phyloP scores from a whole-genome alignment of 53 echinoderm and acorn worm species.

The Paracentrotus lividus region DNA sequence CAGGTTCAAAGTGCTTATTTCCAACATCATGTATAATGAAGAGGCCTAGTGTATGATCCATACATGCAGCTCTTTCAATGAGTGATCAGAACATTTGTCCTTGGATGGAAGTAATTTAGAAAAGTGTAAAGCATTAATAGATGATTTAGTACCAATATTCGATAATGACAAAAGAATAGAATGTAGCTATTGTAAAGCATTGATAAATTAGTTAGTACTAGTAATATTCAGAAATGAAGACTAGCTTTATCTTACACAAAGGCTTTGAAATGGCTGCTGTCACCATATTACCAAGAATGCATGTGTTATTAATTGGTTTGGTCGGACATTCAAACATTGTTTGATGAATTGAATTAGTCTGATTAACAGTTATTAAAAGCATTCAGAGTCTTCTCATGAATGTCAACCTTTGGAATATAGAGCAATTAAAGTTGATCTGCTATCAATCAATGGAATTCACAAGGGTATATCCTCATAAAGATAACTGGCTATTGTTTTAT shows the following conservation, averaged over 20 bases:
- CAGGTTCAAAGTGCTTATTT: not conserved
- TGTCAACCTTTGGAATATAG: constrained; percentile 22
- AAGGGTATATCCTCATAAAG: not conserved
- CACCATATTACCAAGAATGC: not conserved
- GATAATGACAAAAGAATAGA: too few species aligned
- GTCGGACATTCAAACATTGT: not conserved
- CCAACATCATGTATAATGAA: not conserved
- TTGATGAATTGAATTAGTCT: not conserved
- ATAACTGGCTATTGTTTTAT: constrained; percentile 14
- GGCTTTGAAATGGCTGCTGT: not conserved
- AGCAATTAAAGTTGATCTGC: not conserved
- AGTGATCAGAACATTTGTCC: not conserved
- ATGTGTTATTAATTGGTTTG: not conserved
- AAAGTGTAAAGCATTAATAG: not conserved
- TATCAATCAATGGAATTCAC: constrained; percentile 15
- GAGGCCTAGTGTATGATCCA: not conserved
- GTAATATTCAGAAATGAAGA: not conserved
- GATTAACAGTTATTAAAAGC: not conserved
- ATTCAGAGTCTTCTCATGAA: not conserved
- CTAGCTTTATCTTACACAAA: not conserved
- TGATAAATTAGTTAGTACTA: not conserved
- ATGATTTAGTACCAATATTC: too few species aligned
- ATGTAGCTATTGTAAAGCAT: not conserved
- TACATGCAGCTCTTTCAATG: not conserved
- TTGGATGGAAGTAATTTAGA: not conserved